Conservation (phyloP, 2,797 vertebrate genomes). For the Valencia hispanica region DNA sequence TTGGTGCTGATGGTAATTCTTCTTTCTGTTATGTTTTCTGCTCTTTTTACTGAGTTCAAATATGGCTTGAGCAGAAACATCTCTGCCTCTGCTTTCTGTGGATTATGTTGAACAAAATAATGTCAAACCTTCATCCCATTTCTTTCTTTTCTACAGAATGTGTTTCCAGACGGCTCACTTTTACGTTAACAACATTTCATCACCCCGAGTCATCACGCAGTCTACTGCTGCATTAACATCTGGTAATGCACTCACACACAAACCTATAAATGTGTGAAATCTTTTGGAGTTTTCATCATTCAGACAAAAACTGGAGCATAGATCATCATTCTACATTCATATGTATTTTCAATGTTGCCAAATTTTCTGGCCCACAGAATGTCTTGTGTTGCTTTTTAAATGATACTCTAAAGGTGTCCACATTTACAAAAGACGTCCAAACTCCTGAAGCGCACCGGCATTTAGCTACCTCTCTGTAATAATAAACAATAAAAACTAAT, state of each 20-base stretch:
- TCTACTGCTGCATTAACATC: conserved; percentile 81
- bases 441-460: neutral
- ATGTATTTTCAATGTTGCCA: neutral
- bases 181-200: conserved; percentile 93
- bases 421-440: neutral
- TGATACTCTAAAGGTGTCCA: neutral
- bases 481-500: neutral
- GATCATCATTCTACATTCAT: neutral
- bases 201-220: conserved; percentile 88
- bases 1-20: neutral
- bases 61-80: neutral
- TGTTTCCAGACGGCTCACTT: conserved; percentile 99
- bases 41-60: neutral
- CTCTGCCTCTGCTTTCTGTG: neutral
- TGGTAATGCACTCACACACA: conserved; percentile 78
- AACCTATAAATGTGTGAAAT: neutral
- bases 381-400: neutral
- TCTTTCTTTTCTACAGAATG: conserved; percentile 76
- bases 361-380: neutral
- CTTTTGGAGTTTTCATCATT: neutral
- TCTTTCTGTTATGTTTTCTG: no score
- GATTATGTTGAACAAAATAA: neutral
- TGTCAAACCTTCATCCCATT: neutral
- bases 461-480: no score
- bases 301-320: neutral